Conservation (phyloP, 2,113 vertebrate species). For the Hemiscyllium ocellatum region DNA sequence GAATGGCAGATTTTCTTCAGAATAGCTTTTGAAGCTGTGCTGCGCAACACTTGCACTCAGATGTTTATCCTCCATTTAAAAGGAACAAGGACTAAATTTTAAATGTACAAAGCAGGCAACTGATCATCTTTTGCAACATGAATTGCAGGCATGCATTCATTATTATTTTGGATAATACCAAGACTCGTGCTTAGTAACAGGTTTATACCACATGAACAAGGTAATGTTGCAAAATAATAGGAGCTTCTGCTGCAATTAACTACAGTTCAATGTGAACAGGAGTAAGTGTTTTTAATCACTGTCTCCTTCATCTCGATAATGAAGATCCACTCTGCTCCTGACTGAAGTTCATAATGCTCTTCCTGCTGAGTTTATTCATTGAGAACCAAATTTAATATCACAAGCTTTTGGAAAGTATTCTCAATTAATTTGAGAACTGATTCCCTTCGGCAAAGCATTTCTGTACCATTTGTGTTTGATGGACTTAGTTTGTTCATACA, state of each 20-base stretch:
- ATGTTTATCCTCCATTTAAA: too few species aligned
- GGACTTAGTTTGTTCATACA: background rate
- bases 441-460: background rate
- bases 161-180: background rate
- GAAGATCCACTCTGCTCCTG: background rate
- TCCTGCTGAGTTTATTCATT: background rate
- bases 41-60: too few species aligned
- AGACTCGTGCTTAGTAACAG: background rate
- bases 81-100: background rate
- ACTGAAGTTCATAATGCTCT: background rate
- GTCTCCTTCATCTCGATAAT: background rate
- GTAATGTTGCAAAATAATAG: background rate
- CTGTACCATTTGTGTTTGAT: too few species aligned
- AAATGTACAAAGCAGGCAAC: background rate
- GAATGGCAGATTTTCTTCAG: background rate
- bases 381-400: background rate
- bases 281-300: background rate
- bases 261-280: background rate
- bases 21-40: background rate
- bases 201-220: background rate
- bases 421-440: constrained; percentile 5
- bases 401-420: background rate
- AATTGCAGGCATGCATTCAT: background rate
- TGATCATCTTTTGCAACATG: background rate
- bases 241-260: background rate